phyloP scores from a whole-genome alignment of 2,888 invertebrate species.

The Eupithecia dodoneata region DNA sequence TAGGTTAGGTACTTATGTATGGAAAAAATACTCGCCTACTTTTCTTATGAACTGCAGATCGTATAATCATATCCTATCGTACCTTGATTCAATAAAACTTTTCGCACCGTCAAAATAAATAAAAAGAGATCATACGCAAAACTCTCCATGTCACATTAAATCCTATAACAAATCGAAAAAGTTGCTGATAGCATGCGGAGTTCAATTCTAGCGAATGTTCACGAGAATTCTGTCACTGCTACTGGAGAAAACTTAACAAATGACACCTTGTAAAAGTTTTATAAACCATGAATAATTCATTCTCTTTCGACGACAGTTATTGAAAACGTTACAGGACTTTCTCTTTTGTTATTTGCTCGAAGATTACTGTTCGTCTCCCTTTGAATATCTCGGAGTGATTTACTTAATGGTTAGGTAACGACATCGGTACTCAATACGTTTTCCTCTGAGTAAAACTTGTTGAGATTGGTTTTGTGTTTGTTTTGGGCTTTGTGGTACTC shows the following conservation, averaged over 20 bases:
- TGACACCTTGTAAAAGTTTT: slow-evolving; percentile 58
- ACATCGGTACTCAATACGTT: slow-evolving; percentile 19
- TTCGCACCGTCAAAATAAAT: slow-evolving; percentile 31
- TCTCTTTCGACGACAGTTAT: slow-evolving; percentile 50
- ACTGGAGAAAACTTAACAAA: slow-evolving; percentile 56
- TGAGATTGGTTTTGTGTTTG: slow-evolving; percentile 18
- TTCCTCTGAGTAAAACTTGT: slow-evolving; percentile 17
- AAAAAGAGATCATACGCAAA: slow-evolving; percentile 44
- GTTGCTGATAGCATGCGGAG: slow-evolving; percentile 50
- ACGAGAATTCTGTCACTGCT: slow-evolving; percentile 50
- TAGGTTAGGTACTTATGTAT: too few relatives aligned
- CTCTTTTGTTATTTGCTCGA: slow-evolving; percentile 44
- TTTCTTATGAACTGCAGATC: background rate
- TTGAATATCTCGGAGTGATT: slow-evolving; percentile 38
- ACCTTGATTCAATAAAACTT: background rate
- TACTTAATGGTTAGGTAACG: slow-evolving; percentile 29
- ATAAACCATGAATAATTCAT: slow-evolving; percentile 57
- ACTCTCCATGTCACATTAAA: slow-evolving; percentile 48
- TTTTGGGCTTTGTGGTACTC: slow-evolving; percentile 1
- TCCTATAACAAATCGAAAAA: slow-evolving; percentile 62
- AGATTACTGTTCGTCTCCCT: slow-evolving; percentile 39
- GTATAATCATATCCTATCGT: background rate
- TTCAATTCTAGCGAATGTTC: slow-evolving; percentile 50
- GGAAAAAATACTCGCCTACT: background rate
- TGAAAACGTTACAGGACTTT: slow-evolving; percentile 50